Evolutionary conservation across 2,888 invertebrate species (phyloP), one percentile per base, ranked within the genome.

Genomic region (Drosophila mercatorum): DNA sequence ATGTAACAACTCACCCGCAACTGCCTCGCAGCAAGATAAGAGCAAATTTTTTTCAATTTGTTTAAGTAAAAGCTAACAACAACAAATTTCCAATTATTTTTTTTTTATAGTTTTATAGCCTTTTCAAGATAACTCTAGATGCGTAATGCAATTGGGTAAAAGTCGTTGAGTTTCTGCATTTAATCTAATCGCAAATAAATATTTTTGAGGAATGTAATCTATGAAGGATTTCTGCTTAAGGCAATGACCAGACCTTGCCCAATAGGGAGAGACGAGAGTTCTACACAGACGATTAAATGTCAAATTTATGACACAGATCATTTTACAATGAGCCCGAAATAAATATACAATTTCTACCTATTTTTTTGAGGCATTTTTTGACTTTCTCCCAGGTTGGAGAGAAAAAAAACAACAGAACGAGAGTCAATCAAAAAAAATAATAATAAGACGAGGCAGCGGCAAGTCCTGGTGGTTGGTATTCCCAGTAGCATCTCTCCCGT

Each of bases 291-390:
- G 82, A 87, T 84, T 87, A 87, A 85, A 79, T 85, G 80, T 85
- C 83, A 85, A 85, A 87, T 85, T 87, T 85, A 85, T 85, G 87
- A 81, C 77, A 71, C 67, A 75, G 75, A 88, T 85, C 85, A 85
- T 68, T 83, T 85, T 88, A 83, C 88, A 73, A 73, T 55, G 67
- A 77, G 70, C 67, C 58, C 66, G 67, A 61, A 57, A 72, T 59
- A 46, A 72, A 46, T 58, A 51, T 60, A 53, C 51, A 71, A 63
- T 78, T 67, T 75, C 70, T 66, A 53, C 73, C 72, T 68, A 74
- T 75, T 78, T 72, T 72, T 68, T 56, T 17, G 8, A 7, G 28
- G 28, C 26, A 65, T 68, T 70, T 47, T 34, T 61, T 60, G 26
- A 78, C 67, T 77, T 78, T 78, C 74, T 70, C 64, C 41, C 59